These are phyloP conservation scores for Sphenodon punctatus DNA, from an alignment of 2,797 vertebrate genomes.

Conservation along the genomic window DNA sequence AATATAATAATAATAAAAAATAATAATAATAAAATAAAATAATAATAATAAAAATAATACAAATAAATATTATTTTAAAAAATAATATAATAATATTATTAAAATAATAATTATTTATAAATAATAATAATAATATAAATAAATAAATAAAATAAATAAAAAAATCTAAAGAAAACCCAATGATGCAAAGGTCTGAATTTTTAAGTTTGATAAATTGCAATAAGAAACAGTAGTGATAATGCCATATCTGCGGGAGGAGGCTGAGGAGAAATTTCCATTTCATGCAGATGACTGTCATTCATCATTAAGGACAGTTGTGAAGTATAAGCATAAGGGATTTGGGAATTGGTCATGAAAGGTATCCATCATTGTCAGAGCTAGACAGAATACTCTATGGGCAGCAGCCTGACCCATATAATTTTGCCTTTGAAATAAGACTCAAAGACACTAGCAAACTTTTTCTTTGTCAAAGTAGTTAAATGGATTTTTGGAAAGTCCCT, in stretches of 20 bases:
- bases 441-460: constrained; percentile 53
- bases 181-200: neutral
- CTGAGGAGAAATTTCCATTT: constrained; percentile 38
- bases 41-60: no score
- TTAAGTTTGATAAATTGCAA: constrained; percentile 25
- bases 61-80: no score
- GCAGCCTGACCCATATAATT: constrained; percentile 43
- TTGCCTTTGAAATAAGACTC: constrained; percentile 54
- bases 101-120: no score
- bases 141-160: no score
- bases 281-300: constrained; percentile 40
- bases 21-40: no score
- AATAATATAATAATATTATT: no score
- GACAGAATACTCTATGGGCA: constrained; percentile 15
- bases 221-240: constrained; percentile 36
- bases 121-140: no score
- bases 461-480: constrained; percentile 31
- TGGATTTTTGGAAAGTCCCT: constrained; percentile 5
- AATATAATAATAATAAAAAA: no score
- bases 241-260: constrained; percentile 8
- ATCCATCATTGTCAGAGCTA: constrained; percentile 57
- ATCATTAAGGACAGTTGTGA: constrained; percentile 54
- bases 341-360: constrained; percentile 43
- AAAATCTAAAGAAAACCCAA: constrained; percentile 15
- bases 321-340: constrained; percentile 25